phyloP scores from a whole-genome alignment of 1,140 invertebrate genomes.

The Battus philenor region DNA sequence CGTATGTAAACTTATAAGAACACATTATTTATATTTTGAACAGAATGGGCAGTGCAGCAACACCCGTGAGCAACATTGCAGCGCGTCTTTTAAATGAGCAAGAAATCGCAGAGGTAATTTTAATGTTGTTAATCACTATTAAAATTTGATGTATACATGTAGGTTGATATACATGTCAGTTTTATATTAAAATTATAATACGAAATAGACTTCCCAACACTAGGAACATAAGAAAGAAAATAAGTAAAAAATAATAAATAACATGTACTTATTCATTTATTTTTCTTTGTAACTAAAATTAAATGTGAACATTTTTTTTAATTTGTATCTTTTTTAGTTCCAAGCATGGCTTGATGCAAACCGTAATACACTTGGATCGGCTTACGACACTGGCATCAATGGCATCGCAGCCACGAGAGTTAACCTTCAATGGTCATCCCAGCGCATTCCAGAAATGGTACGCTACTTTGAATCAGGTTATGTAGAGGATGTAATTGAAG shows the following conservation, averaged over 20 bases:
- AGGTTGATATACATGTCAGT: too few relatives aligned
- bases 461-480: slow-evolving; percentile 49
- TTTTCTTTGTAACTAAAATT: too few relatives aligned
- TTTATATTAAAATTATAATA: too few relatives aligned
- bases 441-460: slow-evolving; percentile 35
- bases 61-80: slow-evolving; percentile 66
- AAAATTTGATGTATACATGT: too few relatives aligned
- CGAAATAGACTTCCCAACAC: too few relatives aligned
- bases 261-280: too few relatives aligned
- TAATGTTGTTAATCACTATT: too few relatives aligned
- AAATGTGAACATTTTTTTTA: too few relatives aligned
- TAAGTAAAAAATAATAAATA: too few relatives aligned
- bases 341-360: slow-evolving; percentile 41
- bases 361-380: slow-evolving; percentile 25
- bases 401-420: slow-evolving; percentile 29
- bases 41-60: slow-evolving; percentile 54
- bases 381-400: slow-evolving; percentile 34
- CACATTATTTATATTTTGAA: slow-evolving; percentile 33
- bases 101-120: slow-evolving; percentile 50
- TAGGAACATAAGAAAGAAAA: too few relatives aligned
- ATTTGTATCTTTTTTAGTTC: too few relatives aligned
- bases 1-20: too few relatives aligned
- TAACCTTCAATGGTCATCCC: slow-evolving; percentile 40
- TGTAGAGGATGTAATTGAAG: slow-evolving; percentile 39
- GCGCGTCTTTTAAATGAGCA: slow-evolving; percentile 58